Evolutionary conservation across 1,140 invertebrate genomes (phyloP).

Genomic region (Plutomurus gul): DNA sequence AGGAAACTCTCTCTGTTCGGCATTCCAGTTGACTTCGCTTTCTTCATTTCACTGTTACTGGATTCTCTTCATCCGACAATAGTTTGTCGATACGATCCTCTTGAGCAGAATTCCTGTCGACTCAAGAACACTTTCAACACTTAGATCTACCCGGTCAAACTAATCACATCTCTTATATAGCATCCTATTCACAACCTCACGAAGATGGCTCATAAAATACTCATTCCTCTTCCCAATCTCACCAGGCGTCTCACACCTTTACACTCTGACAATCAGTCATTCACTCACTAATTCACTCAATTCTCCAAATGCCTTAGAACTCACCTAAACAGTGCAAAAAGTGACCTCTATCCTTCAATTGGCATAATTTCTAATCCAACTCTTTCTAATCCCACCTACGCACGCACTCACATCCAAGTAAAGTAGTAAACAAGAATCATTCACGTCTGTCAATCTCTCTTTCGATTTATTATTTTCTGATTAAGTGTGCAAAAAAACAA

Average conservation of each 20-base stretch:
- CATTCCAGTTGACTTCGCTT: conserved; percentile 26
- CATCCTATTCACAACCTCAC: conserved; percentile 20
- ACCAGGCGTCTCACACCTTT: background rate
- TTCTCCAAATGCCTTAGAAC: background rate
- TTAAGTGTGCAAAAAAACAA: too few species aligned
- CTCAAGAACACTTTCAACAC: conserved; percentile 7
- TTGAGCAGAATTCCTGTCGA: background rate
- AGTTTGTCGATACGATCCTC: conserved; percentile 30
- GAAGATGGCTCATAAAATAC: conserved; percentile 38
- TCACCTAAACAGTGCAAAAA: too few species aligned
- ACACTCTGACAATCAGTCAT: background rate
- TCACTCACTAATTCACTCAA: background rate
- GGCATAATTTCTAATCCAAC: too few species aligned
- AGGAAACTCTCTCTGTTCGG: conserved; percentile 35
- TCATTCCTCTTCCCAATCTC: conserved; percentile 42
- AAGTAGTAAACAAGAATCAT: too few species aligned
- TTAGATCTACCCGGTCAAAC: background rate
- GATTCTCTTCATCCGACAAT: conserved; percentile 14
- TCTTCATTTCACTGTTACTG: background rate
- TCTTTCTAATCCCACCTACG: too few species aligned
- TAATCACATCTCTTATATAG: background rate
- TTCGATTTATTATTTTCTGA: too few species aligned
- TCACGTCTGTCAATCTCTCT: too few species aligned
- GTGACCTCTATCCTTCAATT: too few species aligned
- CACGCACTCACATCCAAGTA: too few species aligned